phyloP scores from a whole-genome alignment of 2,888 invertebrate species.

The Eupithecia subfuscata region DNA sequence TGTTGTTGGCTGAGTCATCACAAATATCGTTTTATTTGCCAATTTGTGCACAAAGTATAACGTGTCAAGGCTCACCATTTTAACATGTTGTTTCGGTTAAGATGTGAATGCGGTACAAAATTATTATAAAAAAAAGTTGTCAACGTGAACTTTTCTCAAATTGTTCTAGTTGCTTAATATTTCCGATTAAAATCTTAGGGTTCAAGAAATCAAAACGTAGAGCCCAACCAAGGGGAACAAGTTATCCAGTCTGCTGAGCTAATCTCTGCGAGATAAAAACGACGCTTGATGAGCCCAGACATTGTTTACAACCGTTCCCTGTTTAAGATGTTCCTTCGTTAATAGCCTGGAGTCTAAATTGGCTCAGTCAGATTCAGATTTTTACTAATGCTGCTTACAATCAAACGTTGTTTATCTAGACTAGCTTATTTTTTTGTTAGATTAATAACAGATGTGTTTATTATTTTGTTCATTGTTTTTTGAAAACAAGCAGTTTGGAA shows the following conservation, averaged over 20 bases:
- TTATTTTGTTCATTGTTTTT: no score
- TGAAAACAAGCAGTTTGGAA: no score
- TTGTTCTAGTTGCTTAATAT: not conserved
- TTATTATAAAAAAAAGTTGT: not conserved
- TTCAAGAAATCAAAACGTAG: conserved; percentile 34
- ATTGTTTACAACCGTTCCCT: conserved; percentile 23
- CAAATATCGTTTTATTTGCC: not conserved
- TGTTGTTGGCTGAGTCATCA: not conserved
- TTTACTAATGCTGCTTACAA: not conserved
- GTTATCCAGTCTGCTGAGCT: conserved; percentile 57
- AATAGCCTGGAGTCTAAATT: conserved; percentile 4
- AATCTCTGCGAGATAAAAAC: conserved; percentile 45
- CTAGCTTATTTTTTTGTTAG: no score
- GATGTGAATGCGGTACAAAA: not conserved
- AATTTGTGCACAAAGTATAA: not conserved
- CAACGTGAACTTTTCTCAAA: not conserved
- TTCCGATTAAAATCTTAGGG: not conserved
- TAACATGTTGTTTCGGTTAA: not conserved
- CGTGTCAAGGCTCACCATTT: not conserved
- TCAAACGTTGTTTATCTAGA: no score
- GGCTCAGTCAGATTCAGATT: not conserved
- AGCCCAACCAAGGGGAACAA: conserved; percentile 37
- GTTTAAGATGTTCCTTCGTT: not conserved
- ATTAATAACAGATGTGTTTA: no score
- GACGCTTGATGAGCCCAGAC: conserved; percentile 26